Evolutionary conservation across 2,797 vertebrate genomes (phyloP).

Genomic region (Chrosomus eos): DNA sequence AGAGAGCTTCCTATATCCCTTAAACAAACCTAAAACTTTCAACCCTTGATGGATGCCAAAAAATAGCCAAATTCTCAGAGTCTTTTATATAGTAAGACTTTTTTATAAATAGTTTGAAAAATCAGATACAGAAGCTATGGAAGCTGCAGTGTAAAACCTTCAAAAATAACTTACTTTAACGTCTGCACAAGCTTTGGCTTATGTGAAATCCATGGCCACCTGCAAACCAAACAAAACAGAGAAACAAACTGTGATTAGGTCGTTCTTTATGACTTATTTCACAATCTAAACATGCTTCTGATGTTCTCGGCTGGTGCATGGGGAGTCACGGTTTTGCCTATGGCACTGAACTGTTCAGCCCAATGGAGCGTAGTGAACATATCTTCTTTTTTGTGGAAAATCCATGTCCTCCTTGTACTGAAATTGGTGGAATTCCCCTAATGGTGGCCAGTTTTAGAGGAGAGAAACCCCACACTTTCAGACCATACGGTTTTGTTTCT

Average conservation of each 20-base stretch:
- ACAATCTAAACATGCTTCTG: slow-evolving; percentile 29
- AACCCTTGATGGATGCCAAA: neutral
- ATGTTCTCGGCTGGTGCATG: slow-evolving; percentile 16
- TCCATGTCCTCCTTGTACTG: slow-evolving; percentile 36
- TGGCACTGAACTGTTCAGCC: slow-evolving; percentile 39
- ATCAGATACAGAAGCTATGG: neutral
- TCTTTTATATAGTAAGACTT: neutral
- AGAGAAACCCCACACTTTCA: slow-evolving; percentile 52
- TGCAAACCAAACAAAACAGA: slow-evolving; percentile 41
- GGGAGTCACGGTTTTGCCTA: slow-evolving; percentile 44
- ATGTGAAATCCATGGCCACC: slow-evolving; percentile 36
- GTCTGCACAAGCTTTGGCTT: slow-evolving; percentile 5
- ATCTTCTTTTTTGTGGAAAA: slow-evolving; percentile 45
- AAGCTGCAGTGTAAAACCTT: slow-evolving; percentile 7
- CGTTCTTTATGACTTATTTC: slow-evolving; percentile 24
- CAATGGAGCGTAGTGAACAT: slow-evolving; percentile 32
- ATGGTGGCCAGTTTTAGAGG: slow-evolving; percentile 52
- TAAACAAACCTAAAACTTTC: neutral
- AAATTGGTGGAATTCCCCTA: slow-evolving; percentile 58
- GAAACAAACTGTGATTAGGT: slow-evolving; percentile 26
- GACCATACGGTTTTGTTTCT: slow-evolving; percentile 42
- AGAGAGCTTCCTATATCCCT: neutral
- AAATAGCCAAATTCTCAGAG: neutral
- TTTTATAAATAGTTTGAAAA: neutral
- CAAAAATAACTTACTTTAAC: slow-evolving; percentile 21